Evolutionary conservation across 1,140 invertebrate species (phyloP), one percentile per base, ranked within the genome.

Genomic region (Atopsyche davidsoni): DNA sequence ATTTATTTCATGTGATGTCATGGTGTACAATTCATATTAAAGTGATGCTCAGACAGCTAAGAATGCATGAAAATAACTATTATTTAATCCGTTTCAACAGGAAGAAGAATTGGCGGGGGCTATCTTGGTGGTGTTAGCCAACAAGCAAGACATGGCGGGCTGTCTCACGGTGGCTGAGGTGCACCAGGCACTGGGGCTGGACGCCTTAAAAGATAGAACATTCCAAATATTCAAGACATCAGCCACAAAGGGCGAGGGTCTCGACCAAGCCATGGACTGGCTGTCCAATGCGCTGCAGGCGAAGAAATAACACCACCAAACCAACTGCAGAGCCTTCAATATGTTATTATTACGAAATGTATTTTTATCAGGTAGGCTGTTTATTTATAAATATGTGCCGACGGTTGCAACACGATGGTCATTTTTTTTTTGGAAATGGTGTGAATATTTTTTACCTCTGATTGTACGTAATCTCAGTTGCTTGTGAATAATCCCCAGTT

Each of bases 201-300:
- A 97, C 59, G 85, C 88, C 16, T 75, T 99, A 7, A 95, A 95
- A 70, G 96, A 95, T 74, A 80, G 96, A 69, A 97, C 95, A 64
- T 98, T 98, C 75, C 96, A 99, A 81, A 99, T 99, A 64, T 98
- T 99, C 69, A 98, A 98, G 76, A 98, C 96, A 13, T 98, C 95
- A 0, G 96, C 96, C 14, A 91, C 93, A 40, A 94, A 97, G 73
- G 96, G 96, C n/a, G 92, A 97, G 72, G 97, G 97, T 0, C 75
- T 99, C 6, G 94, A 99, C 66, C 90, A 96, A 74, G 92, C 96
- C 23, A 99, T 99, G 96, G 95, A 99, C 72, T 99, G 96, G 94
- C 82, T 95, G 36, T 86, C 88, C 32, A 92, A 92, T 63, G 86
- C 89, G 19, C 68, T 95, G 54, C 86, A 91, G 69, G 89, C 83